These are phyloP conservation scores for Incurvaria masculella DNA, from an alignment of 2,888 invertebrate genomes.

Conservation along the genomic window DNA sequence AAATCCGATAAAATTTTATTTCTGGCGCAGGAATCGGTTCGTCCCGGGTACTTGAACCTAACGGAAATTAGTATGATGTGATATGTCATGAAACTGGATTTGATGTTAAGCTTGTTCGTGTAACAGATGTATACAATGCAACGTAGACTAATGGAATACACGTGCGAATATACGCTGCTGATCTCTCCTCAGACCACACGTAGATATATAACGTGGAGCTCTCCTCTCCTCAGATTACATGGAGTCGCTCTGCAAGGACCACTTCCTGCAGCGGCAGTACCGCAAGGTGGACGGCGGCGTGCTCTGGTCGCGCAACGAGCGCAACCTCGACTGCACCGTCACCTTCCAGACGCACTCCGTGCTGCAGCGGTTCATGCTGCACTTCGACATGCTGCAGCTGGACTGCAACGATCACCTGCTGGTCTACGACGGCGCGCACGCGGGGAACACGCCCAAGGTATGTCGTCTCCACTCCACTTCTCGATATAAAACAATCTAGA, in stretches of 20 bases:
- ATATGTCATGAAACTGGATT: too few relatives aligned
- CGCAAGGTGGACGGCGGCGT: slow-evolving; percentile 90
- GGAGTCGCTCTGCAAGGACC: slow-evolving; percentile 86
- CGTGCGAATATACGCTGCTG: too few relatives aligned
- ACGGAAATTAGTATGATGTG: too few relatives aligned
- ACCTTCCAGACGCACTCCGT: slow-evolving; percentile 95
- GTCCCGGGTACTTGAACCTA: too few relatives aligned
- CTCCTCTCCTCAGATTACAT: slow-evolving; percentile 74
- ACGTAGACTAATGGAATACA: too few relatives aligned
- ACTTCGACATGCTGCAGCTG: slow-evolving; percentile 86
- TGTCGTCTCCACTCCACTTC: slow-evolving; percentile 22
- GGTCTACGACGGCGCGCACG: slow-evolving; percentile 91
- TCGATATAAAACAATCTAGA: too few relatives aligned
- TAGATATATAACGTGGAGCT: too few relatives aligned
- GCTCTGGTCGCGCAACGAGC: slow-evolving; percentile 85
- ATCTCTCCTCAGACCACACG: too few relatives aligned
- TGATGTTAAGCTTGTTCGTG: too few relatives aligned
- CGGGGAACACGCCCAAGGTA: slow-evolving; percentile 85
- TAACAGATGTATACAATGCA: too few relatives aligned
- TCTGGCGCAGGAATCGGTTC: too few relatives aligned
- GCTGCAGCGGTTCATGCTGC: slow-evolving; percentile 89
- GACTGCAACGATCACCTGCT: slow-evolving; percentile 94
- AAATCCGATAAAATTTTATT: too few relatives aligned
- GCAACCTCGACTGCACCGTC: slow-evolving; percentile 87
- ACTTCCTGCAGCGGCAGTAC: slow-evolving; percentile 84